phyloP scores from a whole-genome alignment of 2,113 vertebrate species.

The Hylia prasina region DNA sequence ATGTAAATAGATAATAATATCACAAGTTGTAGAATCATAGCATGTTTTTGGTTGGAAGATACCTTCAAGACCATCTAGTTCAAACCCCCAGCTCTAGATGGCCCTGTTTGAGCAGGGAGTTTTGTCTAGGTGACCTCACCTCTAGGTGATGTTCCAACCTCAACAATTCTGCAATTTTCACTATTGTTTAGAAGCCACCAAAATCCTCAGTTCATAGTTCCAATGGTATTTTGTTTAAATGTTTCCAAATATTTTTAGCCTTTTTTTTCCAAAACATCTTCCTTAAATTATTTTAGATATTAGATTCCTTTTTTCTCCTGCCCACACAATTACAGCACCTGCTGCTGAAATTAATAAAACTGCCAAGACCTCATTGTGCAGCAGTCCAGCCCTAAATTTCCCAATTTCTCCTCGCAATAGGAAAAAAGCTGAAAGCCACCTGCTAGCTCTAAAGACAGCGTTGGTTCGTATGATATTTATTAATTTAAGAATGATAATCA shows the following conservation, averaged over 20 bases:
- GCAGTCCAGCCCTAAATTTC: neutral
- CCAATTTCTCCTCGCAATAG: neutral
- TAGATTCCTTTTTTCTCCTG: neutral
- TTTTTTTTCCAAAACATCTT: neutral
- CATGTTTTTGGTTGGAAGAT: neutral
- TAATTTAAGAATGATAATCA: neutral
- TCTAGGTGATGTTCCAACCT: neutral
- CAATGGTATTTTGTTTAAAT: neutral
- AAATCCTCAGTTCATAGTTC: neutral
- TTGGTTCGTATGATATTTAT: neutral
- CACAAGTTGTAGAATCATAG: neutral
- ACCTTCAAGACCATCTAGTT: neutral
- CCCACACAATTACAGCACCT: neutral
- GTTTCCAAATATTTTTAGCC: neutral
- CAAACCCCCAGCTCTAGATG: accelerated
- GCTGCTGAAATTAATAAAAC: neutral
- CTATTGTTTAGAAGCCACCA: neutral
- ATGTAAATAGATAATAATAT: neutral
- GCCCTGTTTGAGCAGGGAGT: accelerated
- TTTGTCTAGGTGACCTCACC: neutral
- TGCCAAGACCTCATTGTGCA: neutral
- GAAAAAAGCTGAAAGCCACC: neutral
- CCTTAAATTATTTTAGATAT: neutral
- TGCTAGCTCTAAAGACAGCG: neutral
- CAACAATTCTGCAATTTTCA: neutral